phyloP scores from a whole-genome alignment of 2,113 vertebrate species.

The Phalacrocorax carbo region DNA sequence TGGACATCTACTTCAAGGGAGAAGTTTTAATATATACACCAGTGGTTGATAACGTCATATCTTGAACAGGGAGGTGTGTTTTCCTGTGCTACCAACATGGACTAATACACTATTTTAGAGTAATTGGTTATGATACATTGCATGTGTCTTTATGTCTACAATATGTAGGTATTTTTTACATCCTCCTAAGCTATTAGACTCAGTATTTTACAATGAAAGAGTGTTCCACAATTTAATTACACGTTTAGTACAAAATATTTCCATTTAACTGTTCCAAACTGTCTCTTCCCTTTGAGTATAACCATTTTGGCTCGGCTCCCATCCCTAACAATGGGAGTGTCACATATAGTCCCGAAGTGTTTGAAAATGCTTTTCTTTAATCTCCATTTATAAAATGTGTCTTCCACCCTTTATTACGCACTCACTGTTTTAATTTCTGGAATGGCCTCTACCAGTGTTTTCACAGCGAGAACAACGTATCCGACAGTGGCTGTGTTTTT shows the following conservation, averaged over 20 bases:
- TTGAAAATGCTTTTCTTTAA: slow-evolving; percentile 1
- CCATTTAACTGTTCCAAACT: slow-evolving; percentile 58
- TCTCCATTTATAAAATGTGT: not conserved
- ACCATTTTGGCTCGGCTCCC: slow-evolving; percentile 55
- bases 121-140: slow-evolving; percentile 10
- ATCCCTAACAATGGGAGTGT: slow-evolving; percentile 39
- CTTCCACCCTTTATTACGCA: not conserved
- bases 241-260: slow-evolving; percentile 65
- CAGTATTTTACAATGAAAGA: slow-evolving; percentile 39
- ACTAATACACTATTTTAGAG: not conserved
- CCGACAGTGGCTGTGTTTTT: not conserved
- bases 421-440: not conserved
- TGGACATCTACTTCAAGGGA: not conserved
- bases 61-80: not conserved
- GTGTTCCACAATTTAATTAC: slow-evolving; percentile 58
- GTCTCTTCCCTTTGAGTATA: slow-evolving; percentile 38
- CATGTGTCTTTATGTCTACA: not conserved
- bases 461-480: not conserved
- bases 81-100: not conserved
- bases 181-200: slow-evolving; percentile 29
- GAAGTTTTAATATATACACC: not conserved
- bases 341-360: not conserved
- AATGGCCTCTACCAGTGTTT: not conserved
- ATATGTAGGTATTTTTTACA: slow-evolving; percentile 18
- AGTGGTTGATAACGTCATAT: not conserved